Evolutionary conservation across 1,140 invertebrate species (phyloP).

Genomic region (silkworm (Bombyx mori)): DNA sequence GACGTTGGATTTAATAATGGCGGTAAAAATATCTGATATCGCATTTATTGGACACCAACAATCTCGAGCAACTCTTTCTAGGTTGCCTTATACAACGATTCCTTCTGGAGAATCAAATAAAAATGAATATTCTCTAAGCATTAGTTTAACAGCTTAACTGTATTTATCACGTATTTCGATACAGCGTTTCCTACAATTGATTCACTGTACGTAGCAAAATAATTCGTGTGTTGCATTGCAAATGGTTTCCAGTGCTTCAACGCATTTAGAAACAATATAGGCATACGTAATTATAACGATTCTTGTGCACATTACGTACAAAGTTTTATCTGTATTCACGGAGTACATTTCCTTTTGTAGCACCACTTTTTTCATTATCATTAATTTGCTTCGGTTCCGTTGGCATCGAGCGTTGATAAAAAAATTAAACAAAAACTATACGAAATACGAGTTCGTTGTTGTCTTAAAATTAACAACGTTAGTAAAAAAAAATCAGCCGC

Average conservation of each 20-base stretch:
- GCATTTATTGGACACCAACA: too few relatives aligned
- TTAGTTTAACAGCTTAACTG: too few relatives aligned
- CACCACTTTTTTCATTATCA: conserved; percentile 1
- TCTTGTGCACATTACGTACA: conserved; percentile 9
- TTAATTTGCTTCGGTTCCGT: not conserved
- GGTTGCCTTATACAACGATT: too few relatives aligned
- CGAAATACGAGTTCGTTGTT: not conserved
- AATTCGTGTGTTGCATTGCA: conserved; percentile 5
- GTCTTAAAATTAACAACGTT: too few relatives aligned
- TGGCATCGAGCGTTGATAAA: not conserved
- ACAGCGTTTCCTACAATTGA: not conserved
- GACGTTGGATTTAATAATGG: too few relatives aligned
- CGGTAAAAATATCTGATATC: too few relatives aligned
- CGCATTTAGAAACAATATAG: conserved; percentile 7
- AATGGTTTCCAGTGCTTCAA: conserved; percentile 3
- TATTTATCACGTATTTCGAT: too few relatives aligned
- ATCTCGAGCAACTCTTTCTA: too few relatives aligned
- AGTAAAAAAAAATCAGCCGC: too few relatives aligned
- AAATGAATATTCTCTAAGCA: too few relatives aligned
- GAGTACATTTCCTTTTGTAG: conserved; percentile 6
- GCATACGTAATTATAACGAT: conserved; percentile 10
- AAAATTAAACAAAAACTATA: not conserved
- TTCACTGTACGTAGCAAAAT: conserved; percentile 6
- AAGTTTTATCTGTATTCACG: conserved; percentile 6
- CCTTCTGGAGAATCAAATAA: too few relatives aligned